phyloP scores from a whole-genome alignment of 2,113 vertebrate genomes.

The Oplegnathus fasciatus region DNA sequence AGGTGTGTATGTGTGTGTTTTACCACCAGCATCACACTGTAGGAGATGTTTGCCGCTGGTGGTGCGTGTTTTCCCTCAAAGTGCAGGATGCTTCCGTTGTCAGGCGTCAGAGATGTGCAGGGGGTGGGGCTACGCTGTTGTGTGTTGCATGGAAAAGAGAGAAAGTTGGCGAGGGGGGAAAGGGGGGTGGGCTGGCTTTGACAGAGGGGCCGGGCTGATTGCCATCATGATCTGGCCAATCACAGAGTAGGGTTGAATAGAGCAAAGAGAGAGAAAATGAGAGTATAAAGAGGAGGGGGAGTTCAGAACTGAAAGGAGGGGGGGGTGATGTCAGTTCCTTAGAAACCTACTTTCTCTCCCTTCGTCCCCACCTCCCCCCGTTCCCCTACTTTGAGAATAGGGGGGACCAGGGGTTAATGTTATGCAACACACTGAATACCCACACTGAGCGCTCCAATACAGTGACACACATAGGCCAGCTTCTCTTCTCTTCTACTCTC shows the following conservation, averaged over 20 bases:
- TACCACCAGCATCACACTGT: background rate
- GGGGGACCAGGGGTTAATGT: constrained; percentile 87
- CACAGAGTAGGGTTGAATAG: constrained; percentile 68
- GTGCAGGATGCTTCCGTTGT: constrained; percentile 68
- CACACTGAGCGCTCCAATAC: constrained; percentile 76
- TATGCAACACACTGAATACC: constrained; percentile 85
- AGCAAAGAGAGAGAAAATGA: constrained; percentile 73
- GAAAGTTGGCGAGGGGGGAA: constrained; percentile 52
- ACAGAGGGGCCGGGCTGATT: constrained; percentile 82
- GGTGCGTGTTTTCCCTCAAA: constrained; percentile 53
- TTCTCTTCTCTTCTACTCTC: background rate
- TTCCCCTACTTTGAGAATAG: constrained; percentile 78
- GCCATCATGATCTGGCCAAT: constrained; percentile 83
- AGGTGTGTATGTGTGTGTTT: constrained; percentile 22
- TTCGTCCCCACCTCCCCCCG: constrained; percentile 51
- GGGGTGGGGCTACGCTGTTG: constrained; percentile 55
- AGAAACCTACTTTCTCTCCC: constrained; percentile 77
- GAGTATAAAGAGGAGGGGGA: constrained; percentile 69
- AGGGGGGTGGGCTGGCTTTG: constrained; percentile 71
- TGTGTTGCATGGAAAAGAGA: constrained; percentile 60
- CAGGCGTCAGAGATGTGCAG: constrained; percentile 61
- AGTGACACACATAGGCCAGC: constrained; percentile 73
- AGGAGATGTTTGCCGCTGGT: constrained; percentile 16
- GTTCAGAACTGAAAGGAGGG: constrained; percentile 70
- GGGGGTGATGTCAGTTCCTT: constrained; percentile 80